Conservation (phyloP, 1,140 invertebrate species). For the Odontomachus brunneus region DNA sequence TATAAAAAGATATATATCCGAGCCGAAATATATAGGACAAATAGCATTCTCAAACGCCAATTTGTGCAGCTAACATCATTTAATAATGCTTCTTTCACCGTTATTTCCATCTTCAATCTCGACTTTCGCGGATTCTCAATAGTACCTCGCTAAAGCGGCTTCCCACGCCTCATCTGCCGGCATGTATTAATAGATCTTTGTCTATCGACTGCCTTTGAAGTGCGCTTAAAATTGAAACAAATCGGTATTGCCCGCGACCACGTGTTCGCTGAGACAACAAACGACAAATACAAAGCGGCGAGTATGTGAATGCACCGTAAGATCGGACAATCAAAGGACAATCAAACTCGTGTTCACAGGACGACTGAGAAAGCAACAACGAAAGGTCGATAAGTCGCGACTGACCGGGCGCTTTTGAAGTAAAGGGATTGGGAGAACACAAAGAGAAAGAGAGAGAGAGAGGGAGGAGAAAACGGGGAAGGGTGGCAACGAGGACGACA, state of each 20-base stretch:
- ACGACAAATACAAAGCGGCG: constrained; percentile 59
- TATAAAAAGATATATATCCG: no score
- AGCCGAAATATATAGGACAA: no score
- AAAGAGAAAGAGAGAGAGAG: constrained; percentile 23
- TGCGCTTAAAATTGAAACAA: constrained; percentile 42
- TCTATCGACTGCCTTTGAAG: constrained; percentile 52
- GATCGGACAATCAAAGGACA: constrained; percentile 74
- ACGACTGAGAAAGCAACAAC: constrained; percentile 77
- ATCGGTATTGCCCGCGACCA: constrained; percentile 64
- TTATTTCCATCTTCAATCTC: not conserved
- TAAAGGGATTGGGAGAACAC: not conserved
- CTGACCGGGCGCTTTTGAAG: constrained; percentile 49
- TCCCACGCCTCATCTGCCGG: constrained; percentile 75
- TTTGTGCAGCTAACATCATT: no score
- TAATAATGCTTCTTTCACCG: no score
- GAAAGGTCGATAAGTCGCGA: constrained; percentile 82
- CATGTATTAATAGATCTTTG: constrained; percentile 65
- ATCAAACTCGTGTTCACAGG: constrained; percentile 64
- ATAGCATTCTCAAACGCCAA: no score
- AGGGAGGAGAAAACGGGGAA: not conserved
- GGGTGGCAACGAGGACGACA: constrained; percentile 72
- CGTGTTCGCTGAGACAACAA: constrained; percentile 63
- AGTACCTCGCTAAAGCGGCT: constrained; percentile 41
- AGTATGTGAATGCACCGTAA: constrained; percentile 39
- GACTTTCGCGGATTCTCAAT: constrained; percentile 2